Evolutionary conservation across 2,797 vertebrate species (phyloP).

Genomic region (Melanotaenia nigrans): DNA sequence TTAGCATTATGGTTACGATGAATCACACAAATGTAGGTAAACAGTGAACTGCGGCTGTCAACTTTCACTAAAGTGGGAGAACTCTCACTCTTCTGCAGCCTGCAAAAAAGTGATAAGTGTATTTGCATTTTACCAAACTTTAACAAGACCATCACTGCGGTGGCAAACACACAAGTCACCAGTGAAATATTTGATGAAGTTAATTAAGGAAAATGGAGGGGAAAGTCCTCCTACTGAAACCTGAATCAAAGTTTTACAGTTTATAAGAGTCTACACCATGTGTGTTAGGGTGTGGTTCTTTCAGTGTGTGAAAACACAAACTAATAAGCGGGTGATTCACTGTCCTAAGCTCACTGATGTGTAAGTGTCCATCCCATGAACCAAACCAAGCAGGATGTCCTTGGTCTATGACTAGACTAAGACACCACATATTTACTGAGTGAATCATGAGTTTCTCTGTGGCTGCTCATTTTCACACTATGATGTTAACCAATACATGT

Average conservation of each 20-base stretch:
- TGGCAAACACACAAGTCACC: constrained; percentile 49
- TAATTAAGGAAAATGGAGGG: constrained; percentile 50
- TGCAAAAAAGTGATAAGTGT: constrained; percentile 22
- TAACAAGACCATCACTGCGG: constrained; percentile 23
- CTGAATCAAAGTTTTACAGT: constrained; percentile 25
- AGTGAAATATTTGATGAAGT: constrained; percentile 38
- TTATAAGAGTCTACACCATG: constrained; percentile 21
- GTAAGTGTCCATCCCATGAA: constrained; percentile 37
- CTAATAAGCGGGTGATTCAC: constrained; percentile 61
- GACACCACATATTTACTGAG: constrained; percentile 56
- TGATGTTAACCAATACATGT: constrained; percentile 43
- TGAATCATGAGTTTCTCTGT: constrained; percentile 71
- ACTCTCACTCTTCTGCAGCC: constrained; percentile 42
- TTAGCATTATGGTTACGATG: constrained; percentile 1
- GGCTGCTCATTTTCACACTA: constrained; percentile 64
- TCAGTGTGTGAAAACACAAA: constrained; percentile 61
- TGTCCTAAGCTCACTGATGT: constrained; percentile 27
- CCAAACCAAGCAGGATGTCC: constrained; percentile 58
- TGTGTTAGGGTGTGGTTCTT: constrained; percentile 59
- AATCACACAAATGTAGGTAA: background rate
- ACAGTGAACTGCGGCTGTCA: background rate
- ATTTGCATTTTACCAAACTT: constrained; percentile 21
- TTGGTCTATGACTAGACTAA: constrained; percentile 61
- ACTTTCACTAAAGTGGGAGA: constrained; percentile 43
- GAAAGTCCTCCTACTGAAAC: constrained; percentile 37